A percentile compares a stretch with the other conserved stretches of the same genome.
These are phyloP conservation scores for Sympetrum striolatum DNA, from an alignment of 2,888 invertebrate species.

Conservation along the genomic window DNA sequence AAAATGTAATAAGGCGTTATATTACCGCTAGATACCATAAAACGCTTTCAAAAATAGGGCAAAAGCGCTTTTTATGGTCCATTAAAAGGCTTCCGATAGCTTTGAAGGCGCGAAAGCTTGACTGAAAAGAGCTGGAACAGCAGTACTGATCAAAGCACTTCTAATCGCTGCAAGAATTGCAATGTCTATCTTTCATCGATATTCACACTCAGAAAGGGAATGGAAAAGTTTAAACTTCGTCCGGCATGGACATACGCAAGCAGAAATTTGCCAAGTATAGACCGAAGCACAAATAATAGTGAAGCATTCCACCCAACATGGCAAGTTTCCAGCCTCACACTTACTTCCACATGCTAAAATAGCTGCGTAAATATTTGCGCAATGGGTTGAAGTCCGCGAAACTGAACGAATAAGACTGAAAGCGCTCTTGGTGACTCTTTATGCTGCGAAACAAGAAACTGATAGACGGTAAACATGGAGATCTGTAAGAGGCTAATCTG, in stretches of 20 bases:
- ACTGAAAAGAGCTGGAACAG: too few species aligned
- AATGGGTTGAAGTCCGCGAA: slow-evolving; percentile 18
- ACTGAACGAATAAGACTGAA: neutral
- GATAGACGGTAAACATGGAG: neutral
- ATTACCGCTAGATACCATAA: too few species aligned
- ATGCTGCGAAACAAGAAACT: neutral
- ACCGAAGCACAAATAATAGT: neutral
- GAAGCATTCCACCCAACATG: neutral
- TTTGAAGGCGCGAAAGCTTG: too few species aligned
- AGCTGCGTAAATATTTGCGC: slow-evolving; percentile 39
- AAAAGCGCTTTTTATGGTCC: too few species aligned
- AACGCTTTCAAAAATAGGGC: too few species aligned
- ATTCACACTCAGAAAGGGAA: neutral
- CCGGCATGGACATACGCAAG: neutral
- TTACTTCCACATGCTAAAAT: slow-evolving; percentile 7
- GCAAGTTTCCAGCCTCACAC: slow-evolving; percentile 14
- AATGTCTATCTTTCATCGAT: neutral
- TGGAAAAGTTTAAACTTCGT: neutral
- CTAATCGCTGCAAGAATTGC: neutral
- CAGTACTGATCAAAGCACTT: too few species aligned
- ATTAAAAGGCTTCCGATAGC: too few species aligned
- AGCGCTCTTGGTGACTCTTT: neutral
- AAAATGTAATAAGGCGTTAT: too few species aligned
- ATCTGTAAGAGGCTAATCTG: neutral
- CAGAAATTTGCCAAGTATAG: neutral